These are phyloP conservation scores for Diarsia dahlii DNA, from an alignment of 2,888 invertebrate genomes.

Conservation along the genomic window DNA sequence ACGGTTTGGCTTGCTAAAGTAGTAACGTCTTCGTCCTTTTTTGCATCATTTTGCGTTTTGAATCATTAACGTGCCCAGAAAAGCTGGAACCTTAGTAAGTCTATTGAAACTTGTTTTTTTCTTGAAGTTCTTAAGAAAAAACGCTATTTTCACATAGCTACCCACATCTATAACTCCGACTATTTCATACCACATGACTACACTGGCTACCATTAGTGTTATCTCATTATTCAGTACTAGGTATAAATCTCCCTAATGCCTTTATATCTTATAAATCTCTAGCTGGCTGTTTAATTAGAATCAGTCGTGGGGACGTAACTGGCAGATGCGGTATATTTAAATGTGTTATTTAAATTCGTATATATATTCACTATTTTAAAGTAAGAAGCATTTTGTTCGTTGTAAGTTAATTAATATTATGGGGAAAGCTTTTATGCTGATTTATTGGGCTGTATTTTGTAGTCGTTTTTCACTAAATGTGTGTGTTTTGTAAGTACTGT, in stretches of 20 bases:
- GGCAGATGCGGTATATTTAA: conserved; percentile 65
- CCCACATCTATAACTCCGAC: conserved; percentile 27
- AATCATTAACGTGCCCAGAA: too few species aligned
- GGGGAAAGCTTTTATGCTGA: conserved; percentile 31
- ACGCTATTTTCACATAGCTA: conserved; percentile 12
- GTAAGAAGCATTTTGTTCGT: conserved; percentile 21
- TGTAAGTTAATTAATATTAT: conserved; percentile 40
- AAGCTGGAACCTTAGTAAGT: too few species aligned
- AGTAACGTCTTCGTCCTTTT: too few species aligned
- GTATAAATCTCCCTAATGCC: conserved; percentile 89
- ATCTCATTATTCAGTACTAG: conserved; percentile 87
- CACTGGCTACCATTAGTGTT: conserved; percentile 81
- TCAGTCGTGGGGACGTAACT: conserved; percentile 67
- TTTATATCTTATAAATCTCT: conserved; percentile 89
- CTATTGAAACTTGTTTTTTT: too few species aligned
- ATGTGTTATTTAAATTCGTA: conserved; percentile 52
- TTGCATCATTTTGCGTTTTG: too few species aligned
- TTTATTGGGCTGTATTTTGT: conserved; percentile 1
- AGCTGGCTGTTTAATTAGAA: conserved; percentile 87
- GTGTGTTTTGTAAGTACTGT: neutral
- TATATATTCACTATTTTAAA: conserved; percentile 47
- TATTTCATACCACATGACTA: conserved; percentile 58
- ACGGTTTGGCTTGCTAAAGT: too few species aligned
- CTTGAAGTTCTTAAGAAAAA: too few species aligned
- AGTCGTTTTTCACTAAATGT: neutral